Base-by-base conservation (phyloP, 1,140 invertebrate genomes). In the Cecropterus lyciades region DNA sequence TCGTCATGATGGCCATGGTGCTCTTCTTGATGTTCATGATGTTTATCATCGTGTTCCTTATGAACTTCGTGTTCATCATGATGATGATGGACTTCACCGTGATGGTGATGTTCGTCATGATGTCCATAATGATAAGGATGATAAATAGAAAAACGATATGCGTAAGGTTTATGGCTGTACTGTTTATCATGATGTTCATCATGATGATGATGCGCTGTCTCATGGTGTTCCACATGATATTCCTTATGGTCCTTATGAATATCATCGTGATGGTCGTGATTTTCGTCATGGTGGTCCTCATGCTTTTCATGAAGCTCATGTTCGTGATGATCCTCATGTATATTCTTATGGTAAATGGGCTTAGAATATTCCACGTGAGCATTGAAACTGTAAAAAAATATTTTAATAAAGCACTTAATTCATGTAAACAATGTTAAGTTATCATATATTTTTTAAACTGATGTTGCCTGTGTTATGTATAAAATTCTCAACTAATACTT, bases 321-420 rank as follows among this genome's bases (percentile, higher is more conserved):
- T 17, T 48, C 42, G 30, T 55, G 37, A 24, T 55, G 37, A 55
- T 20, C 24, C 20, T 65, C 14, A 16, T 37, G 13, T 33, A 53
- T 30, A n/a, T 33, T 10, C 17, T 57, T 20, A 7, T 43, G 55
- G 20, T 67, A 30, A 37, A 14, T 40, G 8, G 65, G 55, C 3
- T 67, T 33, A 15, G 65, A 59, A 45, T 67, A 67, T 17, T 67
- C 65, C 17, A 67, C 65, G 13, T 67, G 42, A 15, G 65, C 65
- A 10, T 67, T 49, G 40, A 67, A 67, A 45, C 65, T 67, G 65
- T 11, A 60, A 67, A 20, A 46, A 10, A 16, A 40, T 40, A n/a
- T 4, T 33, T 33, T 6, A 33, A 33, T 10, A 33, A 6, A 9
- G 30, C 6, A 9, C 7, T 40, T 33, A 33, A 33, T n/a, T n/a